These are phyloP conservation scores for Xiphophorus maculatus DNA, from an alignment of 2,113 vertebrate species.

Conservation along the genomic window DNA sequence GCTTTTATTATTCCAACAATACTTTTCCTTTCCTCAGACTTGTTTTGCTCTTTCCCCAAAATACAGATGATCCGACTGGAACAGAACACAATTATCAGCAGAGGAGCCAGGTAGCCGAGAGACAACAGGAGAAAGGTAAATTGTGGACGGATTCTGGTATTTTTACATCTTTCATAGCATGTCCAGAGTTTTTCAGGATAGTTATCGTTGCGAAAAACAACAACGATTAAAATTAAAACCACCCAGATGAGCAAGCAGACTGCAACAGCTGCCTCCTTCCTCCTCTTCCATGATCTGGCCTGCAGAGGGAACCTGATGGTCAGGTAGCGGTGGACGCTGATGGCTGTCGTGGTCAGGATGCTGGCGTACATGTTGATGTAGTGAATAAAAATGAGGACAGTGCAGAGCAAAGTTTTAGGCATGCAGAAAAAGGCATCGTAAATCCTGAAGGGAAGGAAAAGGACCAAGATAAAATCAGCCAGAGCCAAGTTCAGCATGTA, in stretches of 20 bases:
- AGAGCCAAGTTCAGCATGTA: constrained; percentile 74
- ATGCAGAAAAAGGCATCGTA: constrained; percentile 55
- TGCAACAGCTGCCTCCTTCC: constrained; percentile 44
- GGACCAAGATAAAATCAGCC: constrained; percentile 65
- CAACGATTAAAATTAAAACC: neutral
- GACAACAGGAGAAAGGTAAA: constrained; percentile 31
- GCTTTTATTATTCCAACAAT: constrained; percentile 55
- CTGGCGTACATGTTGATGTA: constrained; percentile 79
- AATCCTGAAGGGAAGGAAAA: constrained; percentile 74
- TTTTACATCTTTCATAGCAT: constrained; percentile 61
- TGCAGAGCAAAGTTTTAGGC: neutral
- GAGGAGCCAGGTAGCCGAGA: constrained; percentile 61
- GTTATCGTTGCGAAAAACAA: neutral
- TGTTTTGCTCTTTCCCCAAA: constrained; percentile 30
- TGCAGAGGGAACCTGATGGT: constrained; percentile 65
- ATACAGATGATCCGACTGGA: constrained; percentile 58
- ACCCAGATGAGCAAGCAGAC: constrained; percentile 70
- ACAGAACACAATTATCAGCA: constrained; percentile 59
- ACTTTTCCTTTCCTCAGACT: constrained; percentile 46
- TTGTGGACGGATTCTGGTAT: fast-evolving
- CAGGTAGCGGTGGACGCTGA: constrained; percentile 74
- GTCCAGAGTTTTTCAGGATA: neutral
- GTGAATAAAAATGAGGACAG: constrained; percentile 63
- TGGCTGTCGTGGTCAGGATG: constrained; percentile 67
- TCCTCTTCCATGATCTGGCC: constrained; percentile 35